phyloP scores from a whole-genome alignment of 2,888 invertebrate species.

The Petrophora chlorosata region DNA sequence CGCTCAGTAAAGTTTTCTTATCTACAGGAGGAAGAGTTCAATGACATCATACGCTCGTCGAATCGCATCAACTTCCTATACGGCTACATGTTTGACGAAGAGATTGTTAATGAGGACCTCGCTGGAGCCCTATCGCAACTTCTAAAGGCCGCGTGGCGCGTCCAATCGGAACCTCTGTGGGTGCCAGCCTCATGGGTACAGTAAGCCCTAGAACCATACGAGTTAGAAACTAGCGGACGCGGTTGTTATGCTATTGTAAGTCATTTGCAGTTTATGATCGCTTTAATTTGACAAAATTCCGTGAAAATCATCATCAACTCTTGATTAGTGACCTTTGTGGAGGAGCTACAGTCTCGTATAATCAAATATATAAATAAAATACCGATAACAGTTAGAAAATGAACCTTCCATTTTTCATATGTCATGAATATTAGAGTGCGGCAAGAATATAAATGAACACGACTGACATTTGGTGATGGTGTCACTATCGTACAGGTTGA shows the following conservation, averaged over 20 bases:
- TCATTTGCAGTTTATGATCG: background rate
- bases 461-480: no score
- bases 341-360: no score
- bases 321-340: no score
- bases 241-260: background rate
- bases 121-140: constrained; percentile 93
- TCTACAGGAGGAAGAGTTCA: constrained; percentile 94
- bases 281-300: no score
- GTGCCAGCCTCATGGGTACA: constrained; percentile 98
- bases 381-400: no score
- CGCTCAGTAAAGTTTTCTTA: background rate
- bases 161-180: constrained; percentile 97
- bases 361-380: no score
- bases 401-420: no score
- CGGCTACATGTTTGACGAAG: constrained; percentile 96
- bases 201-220: constrained; percentile 64
- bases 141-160: constrained; percentile 90
- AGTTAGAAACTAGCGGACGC: background rate
- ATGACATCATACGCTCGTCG: constrained; percentile 93
- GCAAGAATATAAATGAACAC: no score
- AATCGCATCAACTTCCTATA: constrained; percentile 95
- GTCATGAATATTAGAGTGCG: no score
- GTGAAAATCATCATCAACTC: no score
- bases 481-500: no score
- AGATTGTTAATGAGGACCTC: constrained; percentile 95